Evolutionary conservation across 2,888 invertebrate species (phyloP).

Genomic region (Cremastinae sp.): DNA sequence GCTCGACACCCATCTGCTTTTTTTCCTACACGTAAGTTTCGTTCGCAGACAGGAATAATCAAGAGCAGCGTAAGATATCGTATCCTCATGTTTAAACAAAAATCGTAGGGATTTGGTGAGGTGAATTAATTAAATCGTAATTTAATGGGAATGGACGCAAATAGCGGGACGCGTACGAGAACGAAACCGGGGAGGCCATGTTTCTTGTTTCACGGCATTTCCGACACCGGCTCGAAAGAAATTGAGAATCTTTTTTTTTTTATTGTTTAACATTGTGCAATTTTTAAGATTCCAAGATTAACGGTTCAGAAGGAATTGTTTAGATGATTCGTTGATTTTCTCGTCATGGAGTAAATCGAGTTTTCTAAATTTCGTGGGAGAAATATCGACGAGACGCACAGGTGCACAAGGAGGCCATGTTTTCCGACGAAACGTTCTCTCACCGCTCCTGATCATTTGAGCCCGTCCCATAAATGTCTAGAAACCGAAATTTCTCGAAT

Average conservation of each 20-base stretch:
- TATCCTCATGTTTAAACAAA: background rate
- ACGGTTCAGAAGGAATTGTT: too few species aligned
- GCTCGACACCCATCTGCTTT: slow-evolving; percentile 28
- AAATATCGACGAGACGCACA: slow-evolving; percentile 38
- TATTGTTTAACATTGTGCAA: background rate
- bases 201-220: slow-evolving; percentile 39
- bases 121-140: background rate
- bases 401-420: slow-evolving; percentile 55
- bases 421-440: slow-evolving; percentile 35
- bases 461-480: slow-evolving; percentile 22
- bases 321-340: background rate
- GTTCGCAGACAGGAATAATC: background rate
- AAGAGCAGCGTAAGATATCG: slow-evolving; percentile 1
- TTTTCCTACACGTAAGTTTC: slow-evolving; percentile 46
- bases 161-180: slow-evolving; percentile 51
- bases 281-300: background rate
- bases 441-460: slow-evolving; percentile 42
- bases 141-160: slow-evolving; percentile 11
- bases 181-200: slow-evolving; percentile 54
- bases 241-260: too few species aligned
- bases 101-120: background rate
- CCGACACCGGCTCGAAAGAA: slow-evolving; percentile 30
- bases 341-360: background rate
- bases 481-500: slow-evolving; percentile 49
- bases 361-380: slow-evolving; percentile 21